Percentiles rank a stretch among this genome's conserved stretches.
These are phyloP conservation scores for Cariama cristata DNA, from an alignment of 2,113 vertebrate genomes.

Conservation along the genomic window DNA sequence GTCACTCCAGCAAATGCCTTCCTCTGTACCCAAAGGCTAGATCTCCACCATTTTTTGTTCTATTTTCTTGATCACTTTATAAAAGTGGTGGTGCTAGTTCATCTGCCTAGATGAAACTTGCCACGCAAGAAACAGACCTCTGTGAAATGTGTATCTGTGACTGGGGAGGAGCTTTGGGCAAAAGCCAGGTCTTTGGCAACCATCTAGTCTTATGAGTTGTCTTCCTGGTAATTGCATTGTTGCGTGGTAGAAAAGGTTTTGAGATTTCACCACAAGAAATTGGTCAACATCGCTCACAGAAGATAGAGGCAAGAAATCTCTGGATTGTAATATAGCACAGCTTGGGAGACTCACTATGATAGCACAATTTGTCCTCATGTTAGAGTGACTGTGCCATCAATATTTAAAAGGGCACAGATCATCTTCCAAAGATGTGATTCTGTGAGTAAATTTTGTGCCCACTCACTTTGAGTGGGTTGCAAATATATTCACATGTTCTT, in stretches of 20 bases:
- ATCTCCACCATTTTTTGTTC: neutral
- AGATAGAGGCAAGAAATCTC: neutral
- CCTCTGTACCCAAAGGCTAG: neutral
- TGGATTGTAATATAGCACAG: neutral
- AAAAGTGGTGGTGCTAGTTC: neutral
- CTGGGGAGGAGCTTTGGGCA: neutral
- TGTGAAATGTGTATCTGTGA: neutral
- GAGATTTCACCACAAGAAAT: neutral
- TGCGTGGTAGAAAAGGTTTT: neutral
- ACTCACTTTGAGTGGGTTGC: neutral
- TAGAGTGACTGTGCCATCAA: neutral
- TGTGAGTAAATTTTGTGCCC: slow-evolving; percentile 42
- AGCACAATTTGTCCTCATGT: neutral
- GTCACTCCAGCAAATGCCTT: neutral
- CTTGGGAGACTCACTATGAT: neutral
- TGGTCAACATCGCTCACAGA: neutral
- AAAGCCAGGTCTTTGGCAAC: neutral
- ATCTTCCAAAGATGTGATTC: neutral
- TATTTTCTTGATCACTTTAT: neutral
- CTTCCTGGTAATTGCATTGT: neutral
- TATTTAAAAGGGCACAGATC: slow-evolving; percentile 43
- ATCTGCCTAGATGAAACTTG: neutral
- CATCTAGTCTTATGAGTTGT: neutral
- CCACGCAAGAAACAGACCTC: fast-evolving
- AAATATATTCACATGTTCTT: neutral